A percentile compares a stretch with the other conserved stretches of the same genome.
Evolutionary conservation across 2,113 vertebrate species (phyloP).

Genomic region (Dolichallabes microphthalmus): DNA sequence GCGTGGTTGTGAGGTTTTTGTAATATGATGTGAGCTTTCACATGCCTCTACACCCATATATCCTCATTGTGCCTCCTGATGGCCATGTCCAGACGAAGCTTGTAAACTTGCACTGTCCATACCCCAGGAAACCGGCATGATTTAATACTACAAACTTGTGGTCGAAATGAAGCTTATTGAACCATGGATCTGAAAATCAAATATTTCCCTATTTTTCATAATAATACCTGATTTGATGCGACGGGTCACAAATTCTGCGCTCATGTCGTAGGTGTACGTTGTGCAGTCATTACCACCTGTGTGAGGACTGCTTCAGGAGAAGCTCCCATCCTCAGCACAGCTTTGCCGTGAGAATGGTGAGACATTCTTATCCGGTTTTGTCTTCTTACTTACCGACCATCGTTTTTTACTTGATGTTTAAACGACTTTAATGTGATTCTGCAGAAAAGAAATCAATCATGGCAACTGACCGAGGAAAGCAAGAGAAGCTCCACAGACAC

Average conservation of each 20-base stretch:
- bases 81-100: too few species aligned
- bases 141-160: too few species aligned
- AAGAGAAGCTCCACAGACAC: slow-evolving; percentile 26
- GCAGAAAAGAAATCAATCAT: slow-evolving; percentile 73
- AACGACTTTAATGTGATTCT: not conserved
- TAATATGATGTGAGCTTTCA: too few species aligned
- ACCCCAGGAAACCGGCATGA: too few species aligned
- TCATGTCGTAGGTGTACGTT: slow-evolving; percentile 63
- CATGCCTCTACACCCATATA: too few species aligned
- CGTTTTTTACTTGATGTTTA: not conserved
- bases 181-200: too few species aligned
- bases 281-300: slow-evolving; percentile 70
- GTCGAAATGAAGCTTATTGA: too few species aligned
- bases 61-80: too few species aligned
- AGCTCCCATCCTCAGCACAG: slow-evolving; percentile 58
- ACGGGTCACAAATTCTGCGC: not conserved
- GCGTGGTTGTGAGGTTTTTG: too few species aligned
- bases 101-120: too few species aligned
- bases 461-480: slow-evolving; percentile 51
- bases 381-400: not conserved
- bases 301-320: slow-evolving; percentile 65
- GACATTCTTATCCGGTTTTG: slow-evolving; percentile 4
- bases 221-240: too few species aligned
- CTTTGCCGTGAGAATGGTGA: slow-evolving; percentile 69
- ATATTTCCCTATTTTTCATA: too few species aligned